Base-by-base conservation (phyloP, 2,113 vertebrate species). In the Lasiurus borealis region DNA sequence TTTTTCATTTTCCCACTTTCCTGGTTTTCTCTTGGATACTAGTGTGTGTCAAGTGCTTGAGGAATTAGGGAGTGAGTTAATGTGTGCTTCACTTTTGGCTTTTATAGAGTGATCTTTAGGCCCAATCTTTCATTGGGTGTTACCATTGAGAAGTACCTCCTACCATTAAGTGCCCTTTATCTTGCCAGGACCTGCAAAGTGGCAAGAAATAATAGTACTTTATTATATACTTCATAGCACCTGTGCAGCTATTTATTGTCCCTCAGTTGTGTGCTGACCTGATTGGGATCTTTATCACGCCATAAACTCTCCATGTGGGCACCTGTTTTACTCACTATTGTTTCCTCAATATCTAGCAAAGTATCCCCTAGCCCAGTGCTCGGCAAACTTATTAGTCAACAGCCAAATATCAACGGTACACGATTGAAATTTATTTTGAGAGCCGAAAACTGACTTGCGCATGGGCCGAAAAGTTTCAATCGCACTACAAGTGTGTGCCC, bases 91-190 rank as follows among this genome's bases (percentile, higher is more conserved):
- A 54, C 34, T 78, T 11, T 96, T 84, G 57, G 50, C 71, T 72
- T 78, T 29, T 64, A 19, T 72, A 85, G 84, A 78, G 31, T 76
- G 36, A 48, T 80, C 21, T 80, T 92, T 18, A 40, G 16, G 57
- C 76, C 50, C 36, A 77, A 15, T 73, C 50, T 95, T 76, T 66
- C 14, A 4, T 76, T 95, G n/a, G 18, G 52, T 34, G 31, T 75
- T 88, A 77, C 46, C n/a, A 40, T 2, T 92, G 40, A 95, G 85
- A 95, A 93, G 76, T 80, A 78, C 50, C 31, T 93, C 77, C 90
- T 87, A 72, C 81, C 9, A 3, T 64, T 71, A 85, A 54, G 91
- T 62, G 44, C 59, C 16, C 81, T 88, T 27, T 93, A 50, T 81
- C 50, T 93, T 82, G 10, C 88, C 68, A 75, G 52, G 40, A 75